phyloP scores from a whole-genome alignment of 2,797 vertebrate genomes.

The Phataginus tetradactyla region DNA sequence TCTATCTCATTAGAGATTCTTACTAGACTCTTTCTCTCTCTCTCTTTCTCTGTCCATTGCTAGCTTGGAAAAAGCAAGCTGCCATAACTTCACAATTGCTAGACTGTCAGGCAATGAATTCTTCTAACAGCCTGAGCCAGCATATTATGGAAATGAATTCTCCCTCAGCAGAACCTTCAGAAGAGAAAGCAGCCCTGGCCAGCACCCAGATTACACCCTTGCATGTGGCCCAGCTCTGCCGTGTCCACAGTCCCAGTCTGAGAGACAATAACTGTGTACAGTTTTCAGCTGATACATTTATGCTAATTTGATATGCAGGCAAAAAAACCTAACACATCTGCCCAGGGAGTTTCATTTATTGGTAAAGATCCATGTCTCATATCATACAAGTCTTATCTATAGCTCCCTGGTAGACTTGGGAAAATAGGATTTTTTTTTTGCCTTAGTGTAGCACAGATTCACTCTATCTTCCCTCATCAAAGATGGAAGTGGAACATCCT shows the following conservation, averaged over 20 bases:
- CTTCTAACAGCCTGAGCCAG: background rate
- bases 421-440: background rate
- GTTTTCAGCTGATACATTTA: background rate
- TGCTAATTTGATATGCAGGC: background rate
- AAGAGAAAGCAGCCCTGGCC: background rate
- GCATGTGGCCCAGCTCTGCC: background rate
- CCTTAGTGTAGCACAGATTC: too few species aligned
- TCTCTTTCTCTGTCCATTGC: background rate
- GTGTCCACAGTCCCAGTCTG: background rate
- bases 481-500: background rate
- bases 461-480: background rate
- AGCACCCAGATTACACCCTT: too few species aligned
- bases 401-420: background rate
- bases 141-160: background rate
- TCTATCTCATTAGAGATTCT: too few species aligned
- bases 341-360: background rate
- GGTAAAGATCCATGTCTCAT: background rate
- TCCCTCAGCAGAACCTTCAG: background rate
- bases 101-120: background rate
- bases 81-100: background rate
- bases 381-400: background rate
- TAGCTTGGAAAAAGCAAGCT: background rate
- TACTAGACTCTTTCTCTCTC: background rate
- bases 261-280: too few species aligned
- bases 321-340: background rate